A percentile compares a stretch with the other conserved stretches of the same genome.
Evolutionary conservation across 2,113 vertebrate species (phyloP).

Genomic region (Holacanthus passer): DNA sequence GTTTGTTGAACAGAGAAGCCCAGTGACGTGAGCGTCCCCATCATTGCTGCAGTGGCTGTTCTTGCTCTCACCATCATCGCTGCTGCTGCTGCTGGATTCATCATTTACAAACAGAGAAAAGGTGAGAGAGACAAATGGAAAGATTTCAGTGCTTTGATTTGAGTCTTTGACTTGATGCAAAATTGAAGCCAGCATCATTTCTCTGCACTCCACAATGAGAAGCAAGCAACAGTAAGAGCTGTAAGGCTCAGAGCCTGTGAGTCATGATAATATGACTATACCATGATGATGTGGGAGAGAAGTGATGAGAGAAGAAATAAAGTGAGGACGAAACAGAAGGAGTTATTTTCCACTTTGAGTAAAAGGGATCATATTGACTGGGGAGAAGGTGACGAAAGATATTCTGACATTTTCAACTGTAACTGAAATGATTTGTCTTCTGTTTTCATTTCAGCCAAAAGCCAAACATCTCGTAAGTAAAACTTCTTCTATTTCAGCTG

Average conservation of each 20-base stretch:
- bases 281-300: background rate
- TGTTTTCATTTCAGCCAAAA: background rate
- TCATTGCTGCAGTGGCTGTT: background rate
- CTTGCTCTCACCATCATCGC: background rate
- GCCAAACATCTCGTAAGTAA: background rate
- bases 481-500: background rate
- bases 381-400: background rate
- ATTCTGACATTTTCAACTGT: background rate
- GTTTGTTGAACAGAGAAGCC: background rate
- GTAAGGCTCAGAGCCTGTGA: background rate
- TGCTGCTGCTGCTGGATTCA: background rate
- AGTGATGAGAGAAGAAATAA: background rate
- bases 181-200: background rate
- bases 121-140: background rate
- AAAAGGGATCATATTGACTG: background rate
- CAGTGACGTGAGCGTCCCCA: background rate
- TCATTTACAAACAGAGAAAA: background rate
- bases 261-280: background rate
- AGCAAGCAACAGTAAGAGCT: background rate
- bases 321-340: background rate
- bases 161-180: background rate
- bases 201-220: background rate
- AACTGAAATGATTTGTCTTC: background rate
- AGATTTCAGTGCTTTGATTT: background rate
- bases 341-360: background rate